phyloP scores from a whole-genome alignment of 2,888 invertebrate species.

The Hydroisotoma schaefferi region DNA sequence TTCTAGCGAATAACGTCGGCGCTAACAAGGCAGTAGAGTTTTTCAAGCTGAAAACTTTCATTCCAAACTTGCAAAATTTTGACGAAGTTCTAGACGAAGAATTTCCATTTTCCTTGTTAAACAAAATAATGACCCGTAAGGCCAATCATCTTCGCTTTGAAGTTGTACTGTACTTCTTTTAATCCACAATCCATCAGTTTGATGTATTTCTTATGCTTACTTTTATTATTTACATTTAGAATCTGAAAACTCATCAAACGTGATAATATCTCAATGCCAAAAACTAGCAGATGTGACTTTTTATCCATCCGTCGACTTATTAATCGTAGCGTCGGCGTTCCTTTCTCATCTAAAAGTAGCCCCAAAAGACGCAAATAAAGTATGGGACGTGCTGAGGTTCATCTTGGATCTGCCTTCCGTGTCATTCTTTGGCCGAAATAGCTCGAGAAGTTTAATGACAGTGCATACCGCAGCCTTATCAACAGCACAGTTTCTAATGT shows the following conservation, averaged over 20 bases:
- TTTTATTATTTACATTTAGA: too few relatives aligned
- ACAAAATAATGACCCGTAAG: constrained; percentile 4
- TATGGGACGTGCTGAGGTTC: constrained; percentile 31
- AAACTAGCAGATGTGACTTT: constrained; percentile 25
- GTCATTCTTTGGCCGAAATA: constrained; percentile 13
- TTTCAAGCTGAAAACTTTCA: constrained; percentile 20
- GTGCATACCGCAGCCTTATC: constrained; percentile 14
- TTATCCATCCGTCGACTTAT: constrained; percentile 23
- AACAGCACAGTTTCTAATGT: constrained; percentile 19
- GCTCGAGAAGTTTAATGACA: constrained; percentile 4
- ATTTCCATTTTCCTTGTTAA: constrained; percentile 9
- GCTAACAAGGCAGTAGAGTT: constrained; percentile 17
- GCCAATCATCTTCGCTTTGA: neutral
- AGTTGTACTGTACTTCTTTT: neutral
- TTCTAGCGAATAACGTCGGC: constrained; percentile 14
- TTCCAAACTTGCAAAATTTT: constrained; percentile 14
- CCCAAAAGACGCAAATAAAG: constrained; percentile 10
- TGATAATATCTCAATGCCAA: constrained; percentile 27
- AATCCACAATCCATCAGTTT: neutral
- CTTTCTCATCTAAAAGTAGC: neutral
- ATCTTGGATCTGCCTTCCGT: constrained; percentile 21
- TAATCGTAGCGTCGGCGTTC: constrained; percentile 23
- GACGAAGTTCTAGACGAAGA: constrained; percentile 20
- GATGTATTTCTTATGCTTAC: too few relatives aligned
- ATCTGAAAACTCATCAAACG: neutral